Evolutionary conservation across 2,113 vertebrate species (phyloP).

Genomic region (Sinosuthora webbiana): DNA sequence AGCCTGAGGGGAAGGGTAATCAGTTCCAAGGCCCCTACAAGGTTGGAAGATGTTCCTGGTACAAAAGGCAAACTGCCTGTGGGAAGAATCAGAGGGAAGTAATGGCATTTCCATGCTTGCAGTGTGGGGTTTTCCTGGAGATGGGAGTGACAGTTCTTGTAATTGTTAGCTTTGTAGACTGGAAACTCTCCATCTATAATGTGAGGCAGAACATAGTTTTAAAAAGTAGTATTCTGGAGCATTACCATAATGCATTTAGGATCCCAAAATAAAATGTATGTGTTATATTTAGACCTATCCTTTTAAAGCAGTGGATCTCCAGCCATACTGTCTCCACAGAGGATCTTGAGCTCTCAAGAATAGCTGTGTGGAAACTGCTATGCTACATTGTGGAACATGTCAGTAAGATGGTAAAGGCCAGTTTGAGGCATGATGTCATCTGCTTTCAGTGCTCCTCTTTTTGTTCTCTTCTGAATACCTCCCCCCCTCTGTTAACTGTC

Average conservation of each 20-base stretch:
- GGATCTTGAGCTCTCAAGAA: background rate
- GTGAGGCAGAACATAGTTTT: background rate
- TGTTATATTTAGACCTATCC: background rate
- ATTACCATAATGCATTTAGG: background rate
- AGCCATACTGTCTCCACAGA: background rate
- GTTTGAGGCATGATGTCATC: slow-evolving; percentile 38
- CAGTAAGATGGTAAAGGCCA: slow-evolving; percentile 25
- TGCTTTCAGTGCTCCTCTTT: slow-evolving; percentile 46
- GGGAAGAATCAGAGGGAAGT: background rate
- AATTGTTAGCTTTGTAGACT: background rate
- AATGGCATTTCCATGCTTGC: background rate
- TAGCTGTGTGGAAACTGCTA: background rate
- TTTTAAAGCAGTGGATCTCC: background rate
- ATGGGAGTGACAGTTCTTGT: background rate
- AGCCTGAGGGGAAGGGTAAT: background rate
- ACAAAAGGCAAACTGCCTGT: background rate
- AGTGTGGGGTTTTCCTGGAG: background rate
- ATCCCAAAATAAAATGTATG: background rate
- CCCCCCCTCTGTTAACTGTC: background rate
- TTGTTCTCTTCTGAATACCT: slow-evolving; percentile 45
- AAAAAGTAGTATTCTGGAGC: background rate
- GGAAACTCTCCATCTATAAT: background rate
- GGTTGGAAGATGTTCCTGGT: background rate
- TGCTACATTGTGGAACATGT: background rate
- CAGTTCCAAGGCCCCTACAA: background rate